These are phyloP conservation scores for Chirona hameri DNA, from an alignment of 2,888 invertebrate genomes.

Conservation along the genomic window DNA sequence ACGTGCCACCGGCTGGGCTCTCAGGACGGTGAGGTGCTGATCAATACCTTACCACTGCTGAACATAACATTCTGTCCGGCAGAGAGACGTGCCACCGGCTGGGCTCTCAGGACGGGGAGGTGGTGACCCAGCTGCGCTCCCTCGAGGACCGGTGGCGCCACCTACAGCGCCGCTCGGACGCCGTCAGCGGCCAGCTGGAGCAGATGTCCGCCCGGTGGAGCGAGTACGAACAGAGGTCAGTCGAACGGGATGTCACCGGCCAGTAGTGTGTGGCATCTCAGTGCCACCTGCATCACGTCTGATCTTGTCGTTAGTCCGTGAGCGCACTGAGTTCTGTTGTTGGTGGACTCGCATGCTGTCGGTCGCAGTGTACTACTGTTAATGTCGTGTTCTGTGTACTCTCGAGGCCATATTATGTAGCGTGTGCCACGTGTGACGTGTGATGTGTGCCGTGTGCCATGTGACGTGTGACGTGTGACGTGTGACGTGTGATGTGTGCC, in stretches of 20 bases:
- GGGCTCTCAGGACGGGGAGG: conserved; percentile 7
- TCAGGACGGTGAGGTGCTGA: not conserved
- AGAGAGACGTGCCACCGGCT: conserved; percentile 9
- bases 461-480: too few species aligned
- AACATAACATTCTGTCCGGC: not conserved
- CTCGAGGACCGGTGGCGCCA: conserved; percentile 71
- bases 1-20: not conserved
- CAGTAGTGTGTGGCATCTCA: not conserved
- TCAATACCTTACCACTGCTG: not conserved
- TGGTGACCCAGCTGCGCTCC: conserved; percentile 53
- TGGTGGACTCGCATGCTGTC: too few species aligned
- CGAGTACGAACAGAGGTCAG: conserved; percentile 67
- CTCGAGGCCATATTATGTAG: too few species aligned
- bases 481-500: too few species aligned
- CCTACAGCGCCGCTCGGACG: conserved; percentile 65
- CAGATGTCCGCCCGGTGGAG: conserved; percentile 90
- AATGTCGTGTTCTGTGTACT: too few species aligned
- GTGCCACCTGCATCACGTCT: too few species aligned
- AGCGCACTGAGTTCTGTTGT: too few species aligned
- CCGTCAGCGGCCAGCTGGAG: conserved; percentile 67
- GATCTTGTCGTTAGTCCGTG: too few species aligned
- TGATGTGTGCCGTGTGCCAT: too few species aligned
- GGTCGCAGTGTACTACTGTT: too few species aligned
- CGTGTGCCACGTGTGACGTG: too few species aligned
- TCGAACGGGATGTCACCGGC: not conserved